Evolutionary conservation across 2,113 vertebrate species (phyloP), one percentile per base, ranked within the genome.

Genomic region (Corvus cornix): DNA sequence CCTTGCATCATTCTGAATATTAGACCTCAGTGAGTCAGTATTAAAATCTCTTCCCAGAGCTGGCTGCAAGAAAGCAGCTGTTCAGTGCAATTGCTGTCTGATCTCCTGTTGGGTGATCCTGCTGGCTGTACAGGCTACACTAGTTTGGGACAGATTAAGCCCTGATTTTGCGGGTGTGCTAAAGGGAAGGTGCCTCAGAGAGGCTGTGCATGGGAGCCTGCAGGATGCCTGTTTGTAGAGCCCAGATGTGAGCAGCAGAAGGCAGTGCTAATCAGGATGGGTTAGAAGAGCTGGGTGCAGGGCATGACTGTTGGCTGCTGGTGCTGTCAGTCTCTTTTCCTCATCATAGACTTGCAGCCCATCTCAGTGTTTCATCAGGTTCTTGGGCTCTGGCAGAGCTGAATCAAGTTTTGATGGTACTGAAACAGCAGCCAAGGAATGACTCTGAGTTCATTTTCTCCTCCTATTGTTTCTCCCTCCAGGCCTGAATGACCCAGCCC

Each of bases 401-500:
- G 59, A 74, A 67, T 66, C 9, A 9, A 83, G 46, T 83, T 78
- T 92, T 78, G 53, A 41, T 75, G 37, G 22, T 52, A 62, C 46
- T 64, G 59, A 78, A 78, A 41, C n/a, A 78, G 7, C 13, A 41
- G 18, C 37, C 37, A 51, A 5, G 56, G 73, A 85, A 14, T 52
- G 27, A 49, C 27, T 76, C 39, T 26, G 6, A 28, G 17, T 44
- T 78, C 0, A 1, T 74, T 73, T 88, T 41, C 44, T 79, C n/a
- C 30, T 91, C n/a, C 24, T 37, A 18, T 77, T 79, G 31, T 31
- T 97, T 39, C 94, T 63, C 64, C 37, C 84, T 86, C 87, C 96
- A 99, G 99, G 98, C 66, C 97, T 99, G 63, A 95, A 96, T 67
- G 98, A 99, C 91, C 97, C 98, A 10, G 96, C 98, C 37, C 96